These are phyloP conservation scores for Thalassoma bifasciatum DNA, from an alignment of 2,113 vertebrate species.

Conservation along the genomic window DNA sequence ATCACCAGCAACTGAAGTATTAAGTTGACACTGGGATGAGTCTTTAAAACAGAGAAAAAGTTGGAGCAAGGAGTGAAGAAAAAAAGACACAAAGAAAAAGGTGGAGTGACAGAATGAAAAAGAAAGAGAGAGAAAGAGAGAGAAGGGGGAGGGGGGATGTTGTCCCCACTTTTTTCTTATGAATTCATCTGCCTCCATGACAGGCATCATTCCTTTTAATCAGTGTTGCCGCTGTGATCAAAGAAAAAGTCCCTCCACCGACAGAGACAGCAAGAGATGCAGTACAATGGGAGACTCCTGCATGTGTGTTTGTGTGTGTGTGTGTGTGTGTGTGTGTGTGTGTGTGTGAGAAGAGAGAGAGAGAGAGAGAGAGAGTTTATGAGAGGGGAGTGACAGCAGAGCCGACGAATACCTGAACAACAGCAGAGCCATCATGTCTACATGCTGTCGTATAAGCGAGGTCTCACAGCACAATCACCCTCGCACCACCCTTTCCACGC, in stretches of 20 bases:
- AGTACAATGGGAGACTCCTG: constrained; percentile 64
- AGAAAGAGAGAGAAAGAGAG: no score
- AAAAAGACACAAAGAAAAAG: background rate
- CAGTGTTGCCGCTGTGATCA: constrained; percentile 74
- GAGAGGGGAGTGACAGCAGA: constrained; percentile 28
- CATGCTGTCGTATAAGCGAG: constrained; percentile 76
- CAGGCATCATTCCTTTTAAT: constrained; percentile 80
- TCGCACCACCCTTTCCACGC: constrained; percentile 34
- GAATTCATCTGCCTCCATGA: constrained; percentile 65
- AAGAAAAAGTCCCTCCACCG: constrained; percentile 69
- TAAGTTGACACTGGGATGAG: constrained; percentile 30
- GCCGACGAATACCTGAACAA: constrained; percentile 54
- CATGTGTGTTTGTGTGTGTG: constrained; percentile 40
- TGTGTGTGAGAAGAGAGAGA: background rate
- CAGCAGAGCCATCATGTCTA: constrained; percentile 74
- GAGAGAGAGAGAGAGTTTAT: constrained; percentile 10
- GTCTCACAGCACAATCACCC: constrained; percentile 68
- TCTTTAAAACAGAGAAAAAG: constrained; percentile 18
- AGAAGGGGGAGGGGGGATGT: constrained; percentile 22
- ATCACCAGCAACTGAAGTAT: constrained; percentile 10
- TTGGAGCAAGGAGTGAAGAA: background rate
- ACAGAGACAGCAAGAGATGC: constrained; percentile 67
- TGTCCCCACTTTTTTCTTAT: constrained; percentile 56
- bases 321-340: constrained; percentile 14
- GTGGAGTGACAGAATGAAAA: background rate